Evolutionary conservation across 2,113 vertebrate genomes (phyloP), one percentile per base, ranked within the genome.

Genomic region (Halcyon malimbica): DNA sequence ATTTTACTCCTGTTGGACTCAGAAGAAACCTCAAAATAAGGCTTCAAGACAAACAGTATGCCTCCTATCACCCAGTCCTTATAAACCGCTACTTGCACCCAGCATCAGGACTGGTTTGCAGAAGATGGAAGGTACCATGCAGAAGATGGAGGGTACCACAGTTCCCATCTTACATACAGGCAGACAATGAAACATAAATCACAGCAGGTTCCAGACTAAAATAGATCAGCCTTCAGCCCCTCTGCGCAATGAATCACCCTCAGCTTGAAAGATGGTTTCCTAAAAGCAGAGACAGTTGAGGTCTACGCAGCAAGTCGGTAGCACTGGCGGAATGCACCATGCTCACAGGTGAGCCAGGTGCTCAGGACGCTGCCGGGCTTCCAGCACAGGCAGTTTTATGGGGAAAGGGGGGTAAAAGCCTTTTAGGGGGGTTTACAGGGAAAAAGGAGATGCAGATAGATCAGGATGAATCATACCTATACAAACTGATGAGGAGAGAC

Each of bases 21-120:
- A 51, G 16, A 10, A 56, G 70, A 87, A 93, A 85, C 5, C n/a
- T 78, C 24, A 19, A 63, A 35, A 29, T 51, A 39, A 31, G 19
- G 5, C 31, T 90, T 23, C 53, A 63, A 0, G 4, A 24, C 20
- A 70, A 75, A 71, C 39, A 42, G 10, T 23, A 0, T 2, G 25
- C 63, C 25, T 54, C 2, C 37, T 29, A 1, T 12, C 29, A 75
- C 2, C 33, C 70, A 85, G 63, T 4, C 44, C 48, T 54, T 44
- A n/a, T 1, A 53, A 83, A 86, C 44, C 1, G 5, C 48, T 81
- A 37, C 64, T 89, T 0, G 0, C 31, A 77, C 24, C 54, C 53
- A 53, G 29, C 53, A 60, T 2, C 50, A 29, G 24, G 41, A 57
- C 0, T 3, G 39, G 29, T 39, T 51, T 57, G 9, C 70, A 64